phyloP scores from a whole-genome alignment of 2,888 invertebrate species.

The Calliopum simillimum region DNA sequence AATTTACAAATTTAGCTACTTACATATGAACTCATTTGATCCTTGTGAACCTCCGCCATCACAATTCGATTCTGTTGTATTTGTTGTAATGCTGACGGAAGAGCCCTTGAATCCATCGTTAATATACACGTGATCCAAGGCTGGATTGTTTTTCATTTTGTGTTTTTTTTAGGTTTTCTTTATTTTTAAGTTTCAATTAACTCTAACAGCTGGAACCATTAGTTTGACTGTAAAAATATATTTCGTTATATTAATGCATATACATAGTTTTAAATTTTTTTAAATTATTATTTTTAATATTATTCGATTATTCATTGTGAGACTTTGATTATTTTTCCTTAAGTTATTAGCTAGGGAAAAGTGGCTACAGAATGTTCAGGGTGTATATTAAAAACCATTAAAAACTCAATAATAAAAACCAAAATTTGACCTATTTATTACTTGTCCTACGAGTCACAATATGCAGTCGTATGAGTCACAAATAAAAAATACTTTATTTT shows the following conservation, averaged over 20 bases:
- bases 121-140: conserved; percentile 63
- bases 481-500: no score
- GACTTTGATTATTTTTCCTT: no score
- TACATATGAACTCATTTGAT: conserved; percentile 71
- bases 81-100: conserved; percentile 62
- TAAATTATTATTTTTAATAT: not conserved
- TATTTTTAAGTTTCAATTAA: conserved; percentile 25
- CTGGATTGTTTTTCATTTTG: conserved; percentile 60
- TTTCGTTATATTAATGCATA: conserved; percentile 12
- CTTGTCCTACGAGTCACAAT: no score
- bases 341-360: no score
- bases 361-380: no score
- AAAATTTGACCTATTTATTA: no score
- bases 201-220: not conserved
- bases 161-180: conserved; percentile 15
- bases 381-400: no score
- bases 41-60: conserved; percentile 68
- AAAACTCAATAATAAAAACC: no score
- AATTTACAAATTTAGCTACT: conserved; percentile 54
- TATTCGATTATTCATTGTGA: no score
- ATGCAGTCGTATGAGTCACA: no score
- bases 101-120: conserved; percentile 66
- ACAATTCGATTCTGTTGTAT: conserved; percentile 57
- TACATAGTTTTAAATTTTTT: conserved; percentile 7
- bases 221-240: conserved; percentile 15